Percentiles rank a stretch among this genome's conserved stretches.
Conservation (phyloP, 1,140 invertebrate species). For the Diabrotica undecimpunctata region DNA sequence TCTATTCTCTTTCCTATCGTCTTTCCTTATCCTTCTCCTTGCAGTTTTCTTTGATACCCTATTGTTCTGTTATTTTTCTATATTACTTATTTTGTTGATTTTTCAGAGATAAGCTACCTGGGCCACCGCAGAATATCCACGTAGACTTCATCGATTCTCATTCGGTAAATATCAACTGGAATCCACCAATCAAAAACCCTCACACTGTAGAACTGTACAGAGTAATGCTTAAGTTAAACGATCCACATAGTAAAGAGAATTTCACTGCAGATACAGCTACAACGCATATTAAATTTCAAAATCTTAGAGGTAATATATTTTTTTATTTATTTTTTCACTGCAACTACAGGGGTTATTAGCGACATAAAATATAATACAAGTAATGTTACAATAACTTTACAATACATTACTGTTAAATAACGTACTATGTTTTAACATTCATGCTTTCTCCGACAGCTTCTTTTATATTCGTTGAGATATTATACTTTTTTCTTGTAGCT, state of each 20-base stretch:
- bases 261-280: conserved; percentile 61
- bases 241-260: conserved; percentile 37
- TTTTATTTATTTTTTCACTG: neutral
- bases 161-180: conserved; percentile 66
- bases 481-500: no score
- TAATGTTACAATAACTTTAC: no score
- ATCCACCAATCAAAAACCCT: conserved; percentile 75
- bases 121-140: conserved; percentile 69
- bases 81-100: neutral
- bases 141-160: conserved; percentile 59
- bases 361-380: no score
- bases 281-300: conserved; percentile 62
- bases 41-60: no score
- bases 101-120: conserved; percentile 64
- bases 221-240: conserved; percentile 58
- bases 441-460: no score
- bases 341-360: no score
- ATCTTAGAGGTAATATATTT: conserved; percentile 53
- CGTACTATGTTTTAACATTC: no score
- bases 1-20: no score
- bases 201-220: conserved; percentile 78
- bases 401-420: no score
- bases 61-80: conserved; percentile 3
- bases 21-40: no score
- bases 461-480: no score